phyloP scores from a whole-genome alignment of 2,888 invertebrate genomes.

The Lithophane leautieri region DNA sequence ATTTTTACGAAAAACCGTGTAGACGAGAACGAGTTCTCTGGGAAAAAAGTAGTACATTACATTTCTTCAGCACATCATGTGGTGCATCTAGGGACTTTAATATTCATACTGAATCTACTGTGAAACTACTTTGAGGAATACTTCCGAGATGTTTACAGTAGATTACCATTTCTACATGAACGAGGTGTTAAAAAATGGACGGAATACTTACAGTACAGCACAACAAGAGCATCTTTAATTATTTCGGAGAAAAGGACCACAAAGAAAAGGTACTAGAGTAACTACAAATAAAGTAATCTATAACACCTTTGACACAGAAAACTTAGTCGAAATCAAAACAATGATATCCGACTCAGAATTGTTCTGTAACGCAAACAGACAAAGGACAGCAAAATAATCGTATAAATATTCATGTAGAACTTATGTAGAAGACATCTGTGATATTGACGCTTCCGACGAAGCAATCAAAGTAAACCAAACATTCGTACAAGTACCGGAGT shows the following conservation, averaged over 20 bases:
- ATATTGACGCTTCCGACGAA: slow-evolving; percentile 40
- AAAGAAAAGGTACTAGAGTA: not conserved
- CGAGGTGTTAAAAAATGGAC: slow-evolving; percentile 28
- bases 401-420: slow-evolving; percentile 25
- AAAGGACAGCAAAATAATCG: slow-evolving; percentile 28
- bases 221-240: not conserved
- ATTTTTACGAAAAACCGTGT: slow-evolving; percentile 18
- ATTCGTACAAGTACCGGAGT: slow-evolving; percentile 48
- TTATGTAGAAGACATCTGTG: slow-evolving; percentile 35
- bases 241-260: not conserved
- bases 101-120: slow-evolving; percentile 61
- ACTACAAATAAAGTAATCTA: not conserved
- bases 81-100: slow-evolving; percentile 59
- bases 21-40: slow-evolving; percentile 1
- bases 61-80: slow-evolving; percentile 44
- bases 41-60: slow-evolving; percentile 18
- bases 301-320: not conserved
- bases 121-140: slow-evolving; percentile 55
- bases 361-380: slow-evolving; percentile 22
- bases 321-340: slow-evolving; percentile 10
- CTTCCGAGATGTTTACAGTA: slow-evolving; percentile 56
- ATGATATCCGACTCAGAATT: not conserved
- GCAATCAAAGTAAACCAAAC: slow-evolving; percentile 49
- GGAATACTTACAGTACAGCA: slow-evolving; percentile 18
- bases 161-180: slow-evolving; percentile 44